Base-by-base conservation (phyloP, 2,888 invertebrate species). In the Polydrusus tereticollis region DNA sequence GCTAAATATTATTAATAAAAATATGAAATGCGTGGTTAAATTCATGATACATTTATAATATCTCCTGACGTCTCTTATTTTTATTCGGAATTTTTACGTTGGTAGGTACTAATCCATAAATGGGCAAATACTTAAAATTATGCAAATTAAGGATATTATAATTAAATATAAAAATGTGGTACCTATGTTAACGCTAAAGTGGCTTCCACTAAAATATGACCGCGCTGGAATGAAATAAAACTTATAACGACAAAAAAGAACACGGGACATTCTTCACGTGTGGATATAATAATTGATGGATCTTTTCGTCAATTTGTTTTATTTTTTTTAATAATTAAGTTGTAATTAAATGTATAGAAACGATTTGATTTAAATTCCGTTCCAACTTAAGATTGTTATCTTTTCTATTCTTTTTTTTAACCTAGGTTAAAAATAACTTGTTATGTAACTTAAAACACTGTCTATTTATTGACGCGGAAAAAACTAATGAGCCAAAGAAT, bases 391-490 rank as follows among this genome's bases (percentile, higher is more conserved):
- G 47, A 47, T 47, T 47, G 12, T 23, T 23, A 47, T 47, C 47
- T 47, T 23, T 47, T 47, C 12, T 10, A 23, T 20, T 21, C 10
- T n/a, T 14, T n/a, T 47, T 23, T 21, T 12, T 1, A 47, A 47
- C 47, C 47, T 47, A 47, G 47, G 47, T 47, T 47, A 21, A 23
- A 50, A 63, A 63, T 63, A 63, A 63, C 50, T 50, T 29, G 43
- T 63, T 63, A 63, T 63, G 63, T 63, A 63, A 63, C 18, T 50
- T 63, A 50, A 63, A 63, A 63, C 63, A 63, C 20, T 50, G 50
- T 1, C 36, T 29, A 36, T 33, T 63, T 63, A 63, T 8, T 50
- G 33, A 50, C 5, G 63, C 36, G 33, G 63, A 63, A 63, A 36
- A 36, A 36, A 33, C 21, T 63, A 50, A 63, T 50, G 36, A 63